Evolutionary conservation across 2,888 invertebrate species (phyloP), one percentile per base, ranked within the genome.

Genomic region (Apodemia mormo): DNA sequence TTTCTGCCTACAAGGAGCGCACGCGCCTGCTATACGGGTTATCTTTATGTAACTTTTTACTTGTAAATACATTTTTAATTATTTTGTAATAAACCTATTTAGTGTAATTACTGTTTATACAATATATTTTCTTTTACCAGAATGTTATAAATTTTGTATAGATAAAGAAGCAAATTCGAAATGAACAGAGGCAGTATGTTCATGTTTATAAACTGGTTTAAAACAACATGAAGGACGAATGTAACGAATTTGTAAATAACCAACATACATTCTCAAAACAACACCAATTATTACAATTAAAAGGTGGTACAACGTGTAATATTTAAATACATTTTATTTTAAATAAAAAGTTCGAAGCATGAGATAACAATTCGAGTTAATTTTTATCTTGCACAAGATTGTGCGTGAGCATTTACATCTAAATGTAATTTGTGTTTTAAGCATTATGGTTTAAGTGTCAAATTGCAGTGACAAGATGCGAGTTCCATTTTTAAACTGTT

Each of bases 311-410:
- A 66, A 30, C n/a, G 9, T 61, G 67, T 61, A 64, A 71, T 33
- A 68, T 49, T 71, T 71, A 70, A 69, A 66, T 67, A 66, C 70
- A 67, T 67, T 70, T 72, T 70, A 65, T 9, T 71, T 70, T 71
- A 73, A 76, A 65, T 71, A 74, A 71, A 73, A 79, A 80, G 77
- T 75, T 72, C 66, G 71, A 75, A 80, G 76, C 77, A 75, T 74
- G 70, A 61, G 61, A 61, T 61, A 14, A 30, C 61, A 33, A 61
- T 61, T 61, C 61, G 33, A 61, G 61, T 33, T 78, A 76, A 76
- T 54, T 73, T 73, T 68, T 68, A 73, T 73, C 71, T 70, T 73
- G 68, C 71, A 74, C 69, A 72, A 72, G 67, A 73, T 75, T 71
- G 76, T 77, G 78, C 75, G 71, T 56, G 73, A 74, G 76, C 77